Evolutionary conservation across 2,888 invertebrate genomes (phyloP).

Genomic region (Lasioglossum oenotherae): DNA sequence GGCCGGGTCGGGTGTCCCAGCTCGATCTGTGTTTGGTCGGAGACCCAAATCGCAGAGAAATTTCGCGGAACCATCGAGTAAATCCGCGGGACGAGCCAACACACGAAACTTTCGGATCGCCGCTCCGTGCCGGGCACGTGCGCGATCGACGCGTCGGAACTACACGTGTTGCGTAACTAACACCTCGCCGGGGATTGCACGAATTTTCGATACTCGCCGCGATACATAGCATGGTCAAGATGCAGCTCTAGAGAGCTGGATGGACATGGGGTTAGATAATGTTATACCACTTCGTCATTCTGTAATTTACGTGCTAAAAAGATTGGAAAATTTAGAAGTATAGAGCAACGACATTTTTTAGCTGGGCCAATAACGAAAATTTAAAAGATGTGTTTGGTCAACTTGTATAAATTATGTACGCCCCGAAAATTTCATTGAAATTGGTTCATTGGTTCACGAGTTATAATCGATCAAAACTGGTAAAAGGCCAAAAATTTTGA

Average conservation of each 20-base stretch:
- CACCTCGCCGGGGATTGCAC: slow-evolving; percentile 10
- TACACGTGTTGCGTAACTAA: slow-evolving; percentile 53
- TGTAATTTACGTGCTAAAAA: too few relatives aligned
- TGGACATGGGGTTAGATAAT: neutral
- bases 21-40: slow-evolving; percentile 3
- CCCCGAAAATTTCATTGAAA: too few relatives aligned
- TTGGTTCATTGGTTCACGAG: too few relatives aligned
- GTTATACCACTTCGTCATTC: too few relatives aligned
- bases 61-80: slow-evolving; percentile 33
- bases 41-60: slow-evolving; percentile 31
- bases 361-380: too few relatives aligned
- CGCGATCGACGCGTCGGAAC: slow-evolving; percentile 50
- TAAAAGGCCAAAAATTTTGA: too few relatives aligned
- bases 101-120: slow-evolving; percentile 49
- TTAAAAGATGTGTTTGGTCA: too few relatives aligned
- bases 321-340: too few relatives aligned
- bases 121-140: slow-evolving; percentile 47
- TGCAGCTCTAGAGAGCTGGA: neutral
- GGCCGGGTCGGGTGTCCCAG: slow-evolving; percentile 1
- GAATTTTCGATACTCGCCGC: slow-evolving; percentile 20
- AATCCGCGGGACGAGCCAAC: slow-evolving; percentile 43
- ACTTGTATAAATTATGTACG: too few relatives aligned
- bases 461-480: too few relatives aligned
- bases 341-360: too few relatives aligned
- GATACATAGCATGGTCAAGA: neutral